A percentile compares a stretch with the other conserved stretches of the same genome.
These are phyloP conservation scores for Pimpla rufipes DNA, from an alignment of 2,888 invertebrate species.

Conservation along the genomic window DNA sequence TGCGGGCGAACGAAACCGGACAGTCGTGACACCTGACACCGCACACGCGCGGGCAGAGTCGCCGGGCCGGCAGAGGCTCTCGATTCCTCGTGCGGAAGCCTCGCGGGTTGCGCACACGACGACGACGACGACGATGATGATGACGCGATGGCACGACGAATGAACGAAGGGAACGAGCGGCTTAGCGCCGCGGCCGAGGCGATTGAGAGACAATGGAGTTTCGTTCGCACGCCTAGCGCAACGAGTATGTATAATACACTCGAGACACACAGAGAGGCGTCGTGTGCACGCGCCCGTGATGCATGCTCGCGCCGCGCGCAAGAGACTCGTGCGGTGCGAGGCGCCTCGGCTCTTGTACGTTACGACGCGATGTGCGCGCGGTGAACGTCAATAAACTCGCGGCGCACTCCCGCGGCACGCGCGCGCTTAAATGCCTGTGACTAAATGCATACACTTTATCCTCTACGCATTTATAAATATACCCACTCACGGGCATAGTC, in stretches of 20 bases:
- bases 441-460: slow-evolving; percentile 62
- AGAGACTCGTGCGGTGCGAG: not conserved
- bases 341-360: not conserved
- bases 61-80: slow-evolving; percentile 43
- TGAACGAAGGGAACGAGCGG: slow-evolving; percentile 33
- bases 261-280: not conserved
- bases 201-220: slow-evolving; percentile 63
- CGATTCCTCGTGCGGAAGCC: slow-evolving; percentile 6
- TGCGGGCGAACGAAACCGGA: slow-evolving; percentile 80
- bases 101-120: slow-evolving; percentile 43
- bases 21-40: slow-evolving; percentile 84
- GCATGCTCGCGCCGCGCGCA: not conserved
- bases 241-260: slow-evolving; percentile 12
- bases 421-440: slow-evolving; percentile 61
- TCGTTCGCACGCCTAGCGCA: slow-evolving; percentile 52
- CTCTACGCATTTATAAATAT: slow-evolving; percentile 31
- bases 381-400: slow-evolving; percentile 68
- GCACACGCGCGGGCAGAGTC: slow-evolving; percentile 72
- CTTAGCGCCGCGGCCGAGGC: slow-evolving; percentile 50
- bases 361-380: slow-evolving; percentile 49
- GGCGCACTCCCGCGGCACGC: slow-evolving; percentile 57
- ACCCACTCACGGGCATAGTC: not conserved
- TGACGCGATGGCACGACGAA: slow-evolving; percentile 47
- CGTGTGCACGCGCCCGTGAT: slow-evolving; percentile 45
- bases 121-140: slow-evolving; percentile 35